Percentiles rank a stretch among this genome's conserved stretches.
Conservation (phyloP, 2,888 invertebrate genomes). For the Timema podura region DNA sequence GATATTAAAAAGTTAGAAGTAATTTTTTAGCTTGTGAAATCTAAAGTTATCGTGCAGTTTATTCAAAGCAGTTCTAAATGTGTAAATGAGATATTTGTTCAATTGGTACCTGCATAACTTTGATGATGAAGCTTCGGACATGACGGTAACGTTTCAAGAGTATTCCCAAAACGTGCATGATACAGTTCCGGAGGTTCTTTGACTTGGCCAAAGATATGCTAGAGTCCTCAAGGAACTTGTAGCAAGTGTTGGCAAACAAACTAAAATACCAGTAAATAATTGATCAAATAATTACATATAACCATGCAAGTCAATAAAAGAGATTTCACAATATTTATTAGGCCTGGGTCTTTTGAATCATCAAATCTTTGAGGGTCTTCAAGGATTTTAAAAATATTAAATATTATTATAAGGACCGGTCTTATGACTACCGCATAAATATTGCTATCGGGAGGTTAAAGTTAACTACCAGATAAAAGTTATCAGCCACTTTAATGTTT, state of each 20-base stretch:
- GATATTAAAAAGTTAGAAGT: no score
- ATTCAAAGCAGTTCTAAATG: no score
- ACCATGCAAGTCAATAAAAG: not conserved
- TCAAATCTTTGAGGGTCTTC: slow-evolving; percentile 41
- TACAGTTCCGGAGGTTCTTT: slow-evolving; percentile 61
- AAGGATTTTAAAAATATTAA: slow-evolving; percentile 41
- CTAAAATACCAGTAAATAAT: slow-evolving; percentile 46
- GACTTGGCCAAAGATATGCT: slow-evolving; percentile 52
- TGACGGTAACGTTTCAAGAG: slow-evolving; percentile 81
- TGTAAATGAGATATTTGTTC: no score
- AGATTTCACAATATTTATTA: no score
- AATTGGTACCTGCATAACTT: slow-evolving; percentile 56
- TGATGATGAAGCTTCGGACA: slow-evolving; percentile 69
- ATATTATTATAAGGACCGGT: no score
- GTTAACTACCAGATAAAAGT: no score
- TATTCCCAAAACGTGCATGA: slow-evolving; percentile 75
- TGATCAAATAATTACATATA: slow-evolving; percentile 9
- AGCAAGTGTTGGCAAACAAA: slow-evolving; percentile 68
- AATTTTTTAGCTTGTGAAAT: no score
- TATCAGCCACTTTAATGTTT: no score
- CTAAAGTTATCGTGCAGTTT: no score
- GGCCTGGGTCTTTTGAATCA: not conserved
- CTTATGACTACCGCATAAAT: no score
- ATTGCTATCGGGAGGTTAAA: no score
- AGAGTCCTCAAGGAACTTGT: slow-evolving; percentile 63